phyloP scores from a whole-genome alignment of 2,113 vertebrate genomes.

The Trematomus loennbergii region DNA sequence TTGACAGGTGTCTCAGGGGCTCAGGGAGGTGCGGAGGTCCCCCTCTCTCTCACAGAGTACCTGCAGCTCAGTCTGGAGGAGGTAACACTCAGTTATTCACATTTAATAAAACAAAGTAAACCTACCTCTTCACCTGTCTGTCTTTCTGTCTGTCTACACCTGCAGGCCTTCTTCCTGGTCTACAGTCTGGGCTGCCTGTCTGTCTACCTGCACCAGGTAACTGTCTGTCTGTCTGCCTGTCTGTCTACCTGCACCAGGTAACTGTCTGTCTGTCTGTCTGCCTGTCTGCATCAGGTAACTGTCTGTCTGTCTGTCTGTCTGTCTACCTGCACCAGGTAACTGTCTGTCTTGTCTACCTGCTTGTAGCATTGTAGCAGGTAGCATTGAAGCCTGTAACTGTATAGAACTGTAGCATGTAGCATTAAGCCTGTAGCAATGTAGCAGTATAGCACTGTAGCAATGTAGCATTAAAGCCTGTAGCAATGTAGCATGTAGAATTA shows the following conservation, averaged over 20 bases:
- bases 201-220: conserved; percentile 89
- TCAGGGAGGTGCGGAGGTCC: conserved; percentile 87
- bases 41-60: conserved; percentile 88
- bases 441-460: too few species aligned
- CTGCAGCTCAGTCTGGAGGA: conserved; percentile 95
- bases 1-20: conserved; percentile 49
- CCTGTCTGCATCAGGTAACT: too few species aligned
- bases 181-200: conserved; percentile 93
- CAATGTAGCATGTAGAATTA: too few species aligned
- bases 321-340: conserved; percentile 85
- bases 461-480: too few species aligned
- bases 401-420: too few species aligned
- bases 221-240: background rate
- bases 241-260: too few species aligned
- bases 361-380: too few species aligned
- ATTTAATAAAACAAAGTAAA: too few species aligned
- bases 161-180: conserved; percentile 96
- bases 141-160: conserved; percentile 34
- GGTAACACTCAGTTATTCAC: conserved; percentile 74
- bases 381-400: too few species aligned
- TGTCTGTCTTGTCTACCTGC: background rate
- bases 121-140: too few species aligned
- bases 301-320: too few species aligned
- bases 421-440: too few species aligned
- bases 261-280: background rate